These are phyloP conservation scores for Ceratina calcarata DNA, from an alignment of 1,140 invertebrate genomes.

Conservation along the genomic window DNA sequence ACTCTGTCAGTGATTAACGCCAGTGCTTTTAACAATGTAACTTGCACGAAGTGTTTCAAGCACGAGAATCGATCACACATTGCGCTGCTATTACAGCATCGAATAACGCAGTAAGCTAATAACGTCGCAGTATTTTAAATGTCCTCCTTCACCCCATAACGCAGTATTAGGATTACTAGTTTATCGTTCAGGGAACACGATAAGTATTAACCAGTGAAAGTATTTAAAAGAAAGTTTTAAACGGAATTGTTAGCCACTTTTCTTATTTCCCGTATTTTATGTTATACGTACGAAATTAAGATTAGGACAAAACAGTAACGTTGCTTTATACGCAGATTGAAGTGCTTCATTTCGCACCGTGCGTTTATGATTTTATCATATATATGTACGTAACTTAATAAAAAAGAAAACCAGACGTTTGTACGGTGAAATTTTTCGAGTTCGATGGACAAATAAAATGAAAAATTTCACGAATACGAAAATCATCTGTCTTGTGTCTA, in stretches of 20 bases:
- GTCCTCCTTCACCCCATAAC: conserved; percentile 31
- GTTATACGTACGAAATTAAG: neutral
- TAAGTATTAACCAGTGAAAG: conserved; percentile 43
- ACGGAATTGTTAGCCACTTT: conserved; percentile 6
- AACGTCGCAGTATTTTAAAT: conserved; percentile 46
- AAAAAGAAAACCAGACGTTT: conserved; percentile 10
- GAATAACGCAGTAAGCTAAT: conserved; percentile 51
- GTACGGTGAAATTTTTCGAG: conserved; percentile 9
- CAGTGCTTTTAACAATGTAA: conserved; percentile 42
- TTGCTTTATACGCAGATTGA: neutral
- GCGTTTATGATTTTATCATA: too few relatives aligned
- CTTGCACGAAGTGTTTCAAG: conserved; percentile 46
- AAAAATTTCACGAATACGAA: conserved; percentile 5
- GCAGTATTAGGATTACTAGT: conserved; percentile 51
- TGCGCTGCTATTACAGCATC: conserved; percentile 39
- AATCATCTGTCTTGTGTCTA: neutral
- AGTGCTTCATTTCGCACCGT: too few relatives aligned
- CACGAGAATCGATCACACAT: conserved; percentile 34
- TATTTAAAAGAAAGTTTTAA: conserved; percentile 45
- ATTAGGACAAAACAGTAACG: neutral
- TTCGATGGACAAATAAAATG: conserved; percentile 1
- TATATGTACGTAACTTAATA: too few relatives aligned
- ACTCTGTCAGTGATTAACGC: conserved; percentile 45
- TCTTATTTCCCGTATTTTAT: neutral
- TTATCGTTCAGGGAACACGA: neutral